A percentile compares a stretch with the other conserved stretches of the same genome.
Conservation (phyloP, 2,888 invertebrate species). For the Arctia plantaginis region DNA sequence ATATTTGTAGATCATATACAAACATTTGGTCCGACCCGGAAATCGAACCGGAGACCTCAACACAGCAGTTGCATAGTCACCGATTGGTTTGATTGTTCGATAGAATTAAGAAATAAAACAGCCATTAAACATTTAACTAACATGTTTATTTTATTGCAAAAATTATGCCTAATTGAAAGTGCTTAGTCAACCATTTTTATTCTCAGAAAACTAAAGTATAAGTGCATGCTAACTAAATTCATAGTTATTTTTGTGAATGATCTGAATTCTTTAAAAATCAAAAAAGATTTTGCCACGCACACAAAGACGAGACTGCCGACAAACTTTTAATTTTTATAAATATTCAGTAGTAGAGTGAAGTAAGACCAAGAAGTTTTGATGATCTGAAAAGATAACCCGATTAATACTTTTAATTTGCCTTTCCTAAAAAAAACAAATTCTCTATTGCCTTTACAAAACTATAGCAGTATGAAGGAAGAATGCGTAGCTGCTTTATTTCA, state of each 20-base stretch:
- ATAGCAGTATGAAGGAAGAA: background rate
- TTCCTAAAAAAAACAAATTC: background rate
- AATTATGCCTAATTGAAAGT: background rate
- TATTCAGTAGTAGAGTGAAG: conserved; percentile 73
- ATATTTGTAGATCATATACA: too few relatives aligned
- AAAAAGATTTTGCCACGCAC: background rate
- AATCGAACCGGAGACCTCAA: too few relatives aligned
- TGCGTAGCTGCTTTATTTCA: too few relatives aligned
- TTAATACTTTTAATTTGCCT: background rate
- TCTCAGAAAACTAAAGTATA: background rate
- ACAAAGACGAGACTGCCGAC: background rate
- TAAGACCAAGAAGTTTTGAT: conserved; percentile 79
- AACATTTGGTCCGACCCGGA: too few relatives aligned
- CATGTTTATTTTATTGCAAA: background rate
- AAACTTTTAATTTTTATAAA: conserved; percentile 59
- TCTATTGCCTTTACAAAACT: background rate
- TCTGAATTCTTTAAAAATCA: background rate
- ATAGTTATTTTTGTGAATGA: background rate
- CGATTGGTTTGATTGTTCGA: background rate
- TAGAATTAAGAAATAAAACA: background rate
- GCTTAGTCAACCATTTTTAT: background rate
- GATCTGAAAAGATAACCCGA: conserved; percentile 57
- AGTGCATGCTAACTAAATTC: background rate
- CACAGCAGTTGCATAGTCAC: too few relatives aligned
- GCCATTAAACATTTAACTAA: background rate